phyloP scores from a whole-genome alignment of 2,888 invertebrate species.

The Mythimna loreyi region DNA sequence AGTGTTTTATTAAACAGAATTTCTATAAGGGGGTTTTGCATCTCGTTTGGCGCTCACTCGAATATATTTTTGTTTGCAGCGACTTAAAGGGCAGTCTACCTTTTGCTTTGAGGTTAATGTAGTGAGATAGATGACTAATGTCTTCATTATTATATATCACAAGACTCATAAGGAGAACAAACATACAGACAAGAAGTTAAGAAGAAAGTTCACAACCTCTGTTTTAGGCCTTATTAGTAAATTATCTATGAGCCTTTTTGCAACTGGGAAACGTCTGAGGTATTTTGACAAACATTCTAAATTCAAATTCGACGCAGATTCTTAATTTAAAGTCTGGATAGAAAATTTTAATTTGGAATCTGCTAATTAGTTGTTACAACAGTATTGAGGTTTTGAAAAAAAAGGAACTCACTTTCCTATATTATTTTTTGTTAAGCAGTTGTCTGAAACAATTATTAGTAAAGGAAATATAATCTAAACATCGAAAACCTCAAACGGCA shows the following conservation, averaged over 20 bases:
- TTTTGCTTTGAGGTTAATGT: background rate
- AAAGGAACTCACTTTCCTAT: too few species aligned
- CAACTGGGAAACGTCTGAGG: background rate
- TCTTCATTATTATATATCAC: too few species aligned
- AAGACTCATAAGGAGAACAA: background rate
- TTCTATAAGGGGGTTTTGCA: constrained; percentile 31
- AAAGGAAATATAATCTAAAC: background rate
- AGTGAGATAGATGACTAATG: background rate
- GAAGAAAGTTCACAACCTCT: too few species aligned
- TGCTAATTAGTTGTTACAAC: background rate
- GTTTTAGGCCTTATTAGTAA: too few species aligned
- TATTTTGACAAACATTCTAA: background rate
- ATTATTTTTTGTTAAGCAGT: background rate
- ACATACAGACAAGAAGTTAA: too few species aligned
- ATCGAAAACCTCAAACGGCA: too few species aligned
- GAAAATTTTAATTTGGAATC: background rate
- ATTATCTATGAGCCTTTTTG: too few species aligned
- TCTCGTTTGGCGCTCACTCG: background rate
- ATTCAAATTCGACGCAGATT: background rate
- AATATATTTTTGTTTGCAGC: background rate
- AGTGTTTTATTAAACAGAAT: constrained; percentile 64
- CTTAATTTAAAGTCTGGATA: background rate
- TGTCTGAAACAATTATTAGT: background rate
- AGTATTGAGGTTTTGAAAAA: background rate
- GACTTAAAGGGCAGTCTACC: too few species aligned